Base-by-base conservation (phyloP, 2,888 invertebrate genomes). In the Micoletzkya japonica region DNA sequence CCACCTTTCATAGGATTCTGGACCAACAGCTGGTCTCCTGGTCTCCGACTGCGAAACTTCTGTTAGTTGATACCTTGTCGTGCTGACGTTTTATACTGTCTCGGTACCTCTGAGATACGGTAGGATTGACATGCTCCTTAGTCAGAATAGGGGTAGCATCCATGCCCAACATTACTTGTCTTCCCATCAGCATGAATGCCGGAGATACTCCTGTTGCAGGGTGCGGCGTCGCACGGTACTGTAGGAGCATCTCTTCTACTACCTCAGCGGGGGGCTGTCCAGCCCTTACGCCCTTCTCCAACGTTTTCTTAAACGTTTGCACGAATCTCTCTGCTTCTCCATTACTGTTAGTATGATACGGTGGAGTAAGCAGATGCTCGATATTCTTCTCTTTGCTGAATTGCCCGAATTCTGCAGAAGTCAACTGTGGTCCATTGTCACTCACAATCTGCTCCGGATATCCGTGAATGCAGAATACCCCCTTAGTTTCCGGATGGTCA, bases 301-400 rank as follows among this genome's bases (percentile, higher is more conserved):
- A 3, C 2, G 1, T 34, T 26, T 50, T 32, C 17, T 61, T 61
- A n/a, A 61, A 37, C 6, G 61, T 61, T 39, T 44, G 39, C 17
- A 61, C 61, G 20, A 44, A 37, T 7, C 61, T 36, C 30, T 61
- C 61, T 37, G 36, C 61, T 39, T 44, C 61, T 61, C 61, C 61
- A 61, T 61, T 61, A 4, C n/a, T n/a, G 39, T 44, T 39, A 7
- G 61, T 36, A 24, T 61, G 61, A 39, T 61, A 61, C 7, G 61
- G 61, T 7, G 61, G 44, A 24, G 61, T 44, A 6, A 44, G 26
- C n/a, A 61, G 7, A 39, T 61, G 61, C 24, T 61, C 49, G 4
- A 61, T 61, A 44, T 44, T 44, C 61, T 44, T 36, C 6, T 26
- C 10, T 24, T 39, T 44, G 30, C 61, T 37, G 49, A 37, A 61